phyloP scores from a whole-genome alignment of 2,888 invertebrate genomes.

The Cryptocephalus moraei region DNA sequence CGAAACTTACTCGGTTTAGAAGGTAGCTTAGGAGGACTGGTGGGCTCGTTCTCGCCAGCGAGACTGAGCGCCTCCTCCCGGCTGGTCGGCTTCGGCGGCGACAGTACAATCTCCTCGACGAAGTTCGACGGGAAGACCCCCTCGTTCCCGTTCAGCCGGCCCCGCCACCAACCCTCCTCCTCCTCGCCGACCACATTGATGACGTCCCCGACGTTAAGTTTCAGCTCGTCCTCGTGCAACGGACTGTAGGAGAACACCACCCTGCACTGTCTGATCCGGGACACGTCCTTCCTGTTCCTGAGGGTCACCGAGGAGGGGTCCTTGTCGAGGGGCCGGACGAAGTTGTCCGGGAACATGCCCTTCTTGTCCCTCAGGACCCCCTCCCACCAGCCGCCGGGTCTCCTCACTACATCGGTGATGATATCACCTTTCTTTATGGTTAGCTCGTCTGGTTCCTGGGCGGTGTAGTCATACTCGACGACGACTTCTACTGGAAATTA shows the following conservation, averaged over 20 bases:
- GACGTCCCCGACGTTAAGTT: conserved; percentile 76
- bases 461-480: conserved; percentile 79
- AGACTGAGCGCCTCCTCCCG: conserved; percentile 13
- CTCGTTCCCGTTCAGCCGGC: conserved; percentile 64
- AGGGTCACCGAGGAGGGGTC: conserved; percentile 20
- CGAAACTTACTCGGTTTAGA: conserved; percentile 59
- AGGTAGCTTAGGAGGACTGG: conserved; percentile 56
- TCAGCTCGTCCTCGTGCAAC: conserved; percentile 87
- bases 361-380: conserved; percentile 71
- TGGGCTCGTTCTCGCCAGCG: conserved; percentile 11
- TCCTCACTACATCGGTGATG: conserved; percentile 66
- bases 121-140: conserved; percentile 97
- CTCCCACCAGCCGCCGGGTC: conserved; percentile 85
- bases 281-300: conserved; percentile 29
- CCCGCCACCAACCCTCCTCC: conserved; percentile 93
- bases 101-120: conserved; percentile 46
- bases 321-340: conserved; percentile 54
- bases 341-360: conserved; percentile 91
- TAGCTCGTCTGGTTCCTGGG: conserved; percentile 78
- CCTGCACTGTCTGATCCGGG: conserved; percentile 57
- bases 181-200: conserved; percentile 86
- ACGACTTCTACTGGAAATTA: conserved; percentile 59
- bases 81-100: conserved; percentile 16
- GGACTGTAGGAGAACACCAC: conserved; percentile 88
- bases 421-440: conserved; percentile 74